These are phyloP conservation scores for Cynopterus brachyotis DNA, from an alignment of 2,113 vertebrate species.

Conservation along the genomic window DNA sequence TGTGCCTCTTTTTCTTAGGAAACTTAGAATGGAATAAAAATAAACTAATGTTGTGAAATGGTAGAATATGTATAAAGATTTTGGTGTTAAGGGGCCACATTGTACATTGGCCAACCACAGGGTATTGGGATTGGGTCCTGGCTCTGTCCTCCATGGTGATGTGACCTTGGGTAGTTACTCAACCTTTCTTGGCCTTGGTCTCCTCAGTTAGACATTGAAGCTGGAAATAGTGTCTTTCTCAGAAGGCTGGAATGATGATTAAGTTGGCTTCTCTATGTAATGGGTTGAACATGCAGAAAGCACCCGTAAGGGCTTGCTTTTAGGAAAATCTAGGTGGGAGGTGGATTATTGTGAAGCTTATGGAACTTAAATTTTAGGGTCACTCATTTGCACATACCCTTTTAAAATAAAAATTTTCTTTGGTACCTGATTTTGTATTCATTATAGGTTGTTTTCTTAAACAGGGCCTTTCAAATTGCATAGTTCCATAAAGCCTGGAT, in stretches of 20 bases:
- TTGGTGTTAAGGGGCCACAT: background rate
- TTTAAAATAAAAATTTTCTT: background rate
- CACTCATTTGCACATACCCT: background rate
- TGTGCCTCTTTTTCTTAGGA: constrained; percentile 23
- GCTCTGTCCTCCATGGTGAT: background rate
- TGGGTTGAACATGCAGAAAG: background rate
- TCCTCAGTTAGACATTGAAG: background rate
- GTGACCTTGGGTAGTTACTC: background rate
- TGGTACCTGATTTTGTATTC: background rate
- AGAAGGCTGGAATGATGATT: background rate
- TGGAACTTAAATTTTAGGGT: background rate
- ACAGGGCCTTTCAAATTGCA: background rate
- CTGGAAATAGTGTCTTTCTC: background rate
- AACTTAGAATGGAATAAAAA: constrained; percentile 41
- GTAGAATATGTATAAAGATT: background rate
- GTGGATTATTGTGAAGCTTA: background rate
- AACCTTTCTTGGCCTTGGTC: background rate
- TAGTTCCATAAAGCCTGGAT: background rate
- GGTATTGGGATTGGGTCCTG: background rate
- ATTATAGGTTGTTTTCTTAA: background rate
- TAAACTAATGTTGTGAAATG: constrained; percentile 12
- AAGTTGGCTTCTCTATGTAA: background rate
- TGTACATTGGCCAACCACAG: background rate
- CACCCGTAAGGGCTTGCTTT: background rate
- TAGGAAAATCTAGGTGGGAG: background rate